Percentiles rank a stretch among this genome's conserved stretches.
Evolutionary conservation across 2,113 vertebrate genomes (phyloP).

Genomic region (Patagioenas fasciata): DNA sequence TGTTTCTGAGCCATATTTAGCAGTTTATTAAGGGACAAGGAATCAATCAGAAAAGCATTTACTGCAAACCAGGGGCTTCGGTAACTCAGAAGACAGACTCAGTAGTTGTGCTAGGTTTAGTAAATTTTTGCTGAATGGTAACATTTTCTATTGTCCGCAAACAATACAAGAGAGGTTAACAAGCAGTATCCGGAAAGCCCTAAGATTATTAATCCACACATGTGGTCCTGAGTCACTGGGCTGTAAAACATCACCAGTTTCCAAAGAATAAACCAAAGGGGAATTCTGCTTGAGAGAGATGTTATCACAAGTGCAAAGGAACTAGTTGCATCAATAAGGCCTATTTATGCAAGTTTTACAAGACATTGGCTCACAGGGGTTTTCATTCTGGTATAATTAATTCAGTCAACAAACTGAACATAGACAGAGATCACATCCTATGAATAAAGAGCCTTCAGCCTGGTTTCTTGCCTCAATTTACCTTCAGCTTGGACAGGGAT

Average conservation of each 20-base stretch:
- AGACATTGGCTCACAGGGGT: background rate
- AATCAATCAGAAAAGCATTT: background rate
- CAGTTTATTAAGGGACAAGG: conserved; percentile 14
- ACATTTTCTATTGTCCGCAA: conserved; percentile 43
- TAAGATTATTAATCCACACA: conserved; percentile 30
- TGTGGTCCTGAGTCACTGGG: conserved; percentile 60
- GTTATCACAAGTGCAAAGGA: conserved; percentile 44
- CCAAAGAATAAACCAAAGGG: conserved; percentile 43
- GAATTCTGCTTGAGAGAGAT: conserved; percentile 50
- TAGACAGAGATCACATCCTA: background rate
- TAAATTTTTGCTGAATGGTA: conserved; percentile 25
- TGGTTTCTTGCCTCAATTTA: background rate
- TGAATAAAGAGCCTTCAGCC: background rate
- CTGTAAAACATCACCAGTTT: conserved; percentile 47
- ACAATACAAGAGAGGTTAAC: conserved; percentile 56
- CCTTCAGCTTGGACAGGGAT: background rate
- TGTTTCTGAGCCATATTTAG: background rate
- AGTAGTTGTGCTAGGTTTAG: background rate
- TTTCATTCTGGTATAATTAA: background rate
- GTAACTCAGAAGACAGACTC: background rate
- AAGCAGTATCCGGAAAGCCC: conserved; percentile 8
- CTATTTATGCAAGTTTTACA: conserved; percentile 53
- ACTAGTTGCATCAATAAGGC: background rate
- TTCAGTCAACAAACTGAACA: background rate
- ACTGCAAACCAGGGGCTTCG: background rate